Percentiles rank a stretch among this genome's conserved stretches.
Conservation (phyloP, 53 echinoderm and acorn worm species). For the Paracentrotus lividus region DNA sequence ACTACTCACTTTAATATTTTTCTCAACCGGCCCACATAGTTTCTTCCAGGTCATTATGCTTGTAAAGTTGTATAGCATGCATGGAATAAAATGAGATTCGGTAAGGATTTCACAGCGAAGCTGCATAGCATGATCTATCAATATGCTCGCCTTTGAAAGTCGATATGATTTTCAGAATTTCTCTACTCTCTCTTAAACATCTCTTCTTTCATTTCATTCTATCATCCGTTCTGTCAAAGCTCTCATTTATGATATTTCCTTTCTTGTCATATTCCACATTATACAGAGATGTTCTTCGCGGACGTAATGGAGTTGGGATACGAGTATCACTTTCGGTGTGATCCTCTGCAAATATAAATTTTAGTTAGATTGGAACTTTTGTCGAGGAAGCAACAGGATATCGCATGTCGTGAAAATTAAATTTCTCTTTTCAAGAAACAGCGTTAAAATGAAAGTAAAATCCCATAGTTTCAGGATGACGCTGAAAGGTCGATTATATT, state of each 20-base stretch:
- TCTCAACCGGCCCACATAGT: background rate
- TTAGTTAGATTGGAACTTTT: background rate
- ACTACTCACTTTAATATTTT: background rate
- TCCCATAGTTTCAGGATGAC: background rate
- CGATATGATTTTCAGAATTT: background rate
- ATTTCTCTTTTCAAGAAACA: background rate
- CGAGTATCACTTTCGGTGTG: background rate
- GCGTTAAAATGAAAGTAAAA: background rate
- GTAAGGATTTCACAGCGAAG: background rate
- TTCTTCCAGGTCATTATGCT: background rate
- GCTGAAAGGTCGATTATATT: background rate
- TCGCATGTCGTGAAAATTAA: background rate
- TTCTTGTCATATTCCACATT: background rate
- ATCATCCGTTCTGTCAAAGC: background rate
- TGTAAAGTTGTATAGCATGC: background rate
- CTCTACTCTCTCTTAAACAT: background rate
- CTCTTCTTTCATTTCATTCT: background rate
- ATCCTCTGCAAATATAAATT: no score
- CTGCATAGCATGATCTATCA: background rate
- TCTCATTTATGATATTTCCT: background rate
- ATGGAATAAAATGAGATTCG: background rate
- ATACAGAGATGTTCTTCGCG: background rate
- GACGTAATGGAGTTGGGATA: background rate
- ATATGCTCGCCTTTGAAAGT: background rate
- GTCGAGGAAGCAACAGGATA: background rate